Evolutionary conservation across 2,797 vertebrate species (phyloP).

Genomic region (Esox masquinongy): DNA sequence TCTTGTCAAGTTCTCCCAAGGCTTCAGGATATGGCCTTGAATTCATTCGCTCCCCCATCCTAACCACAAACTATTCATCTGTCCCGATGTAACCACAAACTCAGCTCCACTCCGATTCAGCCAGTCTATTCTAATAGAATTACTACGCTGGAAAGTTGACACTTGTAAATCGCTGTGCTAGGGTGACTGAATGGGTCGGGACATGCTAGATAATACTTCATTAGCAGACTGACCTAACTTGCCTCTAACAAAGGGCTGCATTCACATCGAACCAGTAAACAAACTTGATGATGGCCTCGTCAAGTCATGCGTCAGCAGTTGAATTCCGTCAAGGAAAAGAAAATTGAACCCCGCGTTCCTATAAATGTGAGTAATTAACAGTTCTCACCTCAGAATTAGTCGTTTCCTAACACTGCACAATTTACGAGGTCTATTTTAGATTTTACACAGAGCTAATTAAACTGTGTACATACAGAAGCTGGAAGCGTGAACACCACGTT

Average conservation of each 20-base stretch:
- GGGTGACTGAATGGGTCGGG: constrained; percentile 19
- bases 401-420: constrained; percentile 41
- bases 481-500: constrained; percentile 12
- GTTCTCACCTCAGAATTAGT: constrained; percentile 39
- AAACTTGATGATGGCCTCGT: constrained; percentile 1
- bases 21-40: constrained; percentile 21
- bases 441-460: constrained; percentile 50
- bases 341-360: constrained; percentile 44
- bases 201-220: constrained; percentile 6
- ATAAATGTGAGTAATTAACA: constrained; percentile 52
- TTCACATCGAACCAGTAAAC: constrained; percentile 16
- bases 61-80: constrained; percentile 18
- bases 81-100: background rate
- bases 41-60: constrained; percentile 11
- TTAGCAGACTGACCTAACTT: constrained; percentile 8
- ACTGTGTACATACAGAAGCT: constrained; percentile 1
- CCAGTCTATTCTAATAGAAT: constrained; percentile 19
- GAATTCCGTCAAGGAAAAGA: constrained; percentile 54
- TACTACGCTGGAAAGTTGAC: constrained; percentile 19
- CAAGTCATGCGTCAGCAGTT: constrained; percentile 27
- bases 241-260: constrained; percentile 26
- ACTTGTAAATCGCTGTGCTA: constrained; percentile 27
- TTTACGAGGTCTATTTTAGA: constrained; percentile 54
- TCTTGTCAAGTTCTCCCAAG: constrained; percentile 21
- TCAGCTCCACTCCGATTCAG: background rate